Percentiles rank a stretch among this genome's conserved stretches.
phyloP scores from a whole-genome alignment of 2,888 invertebrate genomes.

The Sussaba pulchella region DNA sequence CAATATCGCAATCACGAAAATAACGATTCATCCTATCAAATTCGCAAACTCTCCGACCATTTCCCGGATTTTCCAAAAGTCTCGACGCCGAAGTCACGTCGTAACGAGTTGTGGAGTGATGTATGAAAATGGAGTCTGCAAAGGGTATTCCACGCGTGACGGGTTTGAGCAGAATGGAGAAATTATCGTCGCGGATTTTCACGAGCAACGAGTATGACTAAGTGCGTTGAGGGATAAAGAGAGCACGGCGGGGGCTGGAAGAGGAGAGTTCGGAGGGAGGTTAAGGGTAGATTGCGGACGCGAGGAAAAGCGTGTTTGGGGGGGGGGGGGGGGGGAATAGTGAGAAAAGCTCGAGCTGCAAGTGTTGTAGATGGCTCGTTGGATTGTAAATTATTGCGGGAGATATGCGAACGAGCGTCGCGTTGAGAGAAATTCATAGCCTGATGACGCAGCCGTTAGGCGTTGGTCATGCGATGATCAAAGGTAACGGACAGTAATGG shows the following conservation, averaged over 20 bases:
- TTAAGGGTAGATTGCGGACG: too few species aligned
- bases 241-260: conserved; percentile 27
- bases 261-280: conserved; percentile 44
- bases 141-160: not conserved
- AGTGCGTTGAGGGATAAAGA: conserved; percentile 50
- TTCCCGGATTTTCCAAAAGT: not conserved
- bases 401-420: conserved; percentile 64
- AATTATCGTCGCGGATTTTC: conserved; percentile 41
- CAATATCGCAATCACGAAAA: not conserved
- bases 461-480: conserved; percentile 82
- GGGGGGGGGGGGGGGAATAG: too few species aligned
- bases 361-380: conserved; percentile 61
- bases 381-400: conserved; percentile 81
- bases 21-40: not conserved
- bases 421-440: conserved; percentile 83
- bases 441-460: conserved; percentile 83
- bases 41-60: not conserved
- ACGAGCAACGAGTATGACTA: conserved; percentile 34
- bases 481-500: conserved; percentile 84
- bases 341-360: conserved; percentile 60
- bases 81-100: not conserved
- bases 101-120: not conserved
- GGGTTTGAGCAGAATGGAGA: conserved; percentile 30
- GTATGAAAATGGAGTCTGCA: not conserved
- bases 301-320: not conserved